These are phyloP conservation scores for Myocastor coypus DNA, from an alignment of 2,113 vertebrate genomes.

Conservation along the genomic window DNA sequence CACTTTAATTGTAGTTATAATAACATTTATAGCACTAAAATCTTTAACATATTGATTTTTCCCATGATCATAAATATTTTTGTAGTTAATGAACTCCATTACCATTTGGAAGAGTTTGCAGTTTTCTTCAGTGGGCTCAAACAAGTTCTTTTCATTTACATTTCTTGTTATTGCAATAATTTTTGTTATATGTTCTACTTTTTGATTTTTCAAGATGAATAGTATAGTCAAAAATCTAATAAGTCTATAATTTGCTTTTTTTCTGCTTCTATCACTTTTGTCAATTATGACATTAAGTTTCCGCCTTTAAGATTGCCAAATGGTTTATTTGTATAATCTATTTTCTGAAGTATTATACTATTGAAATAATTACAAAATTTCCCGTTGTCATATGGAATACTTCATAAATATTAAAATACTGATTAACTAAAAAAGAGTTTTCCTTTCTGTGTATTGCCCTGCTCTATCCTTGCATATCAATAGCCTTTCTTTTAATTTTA, in stretches of 20 bases:
- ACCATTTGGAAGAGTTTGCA: neutral
- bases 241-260: neutral
- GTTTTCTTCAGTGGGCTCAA: neutral
- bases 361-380: neutral
- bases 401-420: neutral
- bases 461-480: neutral
- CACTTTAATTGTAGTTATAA: conserved; percentile 13
- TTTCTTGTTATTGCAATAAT: neutral
- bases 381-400: neutral
- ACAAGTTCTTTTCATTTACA: neutral
- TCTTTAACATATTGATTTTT: neutral
- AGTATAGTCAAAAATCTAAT: neutral
- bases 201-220: neutral
- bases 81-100: neutral
- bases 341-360: neutral
- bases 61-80: neutral
- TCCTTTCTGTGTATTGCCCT: neutral
- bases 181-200: neutral
- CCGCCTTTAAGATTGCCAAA: neutral
- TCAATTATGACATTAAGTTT: neutral
- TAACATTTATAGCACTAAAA: neutral
- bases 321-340: neutral
- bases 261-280: neutral
- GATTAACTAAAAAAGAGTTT: neutral
- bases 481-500: neutral